Percentiles rank a stretch among this genome's conserved stretches.
These are phyloP conservation scores for Himantopus leucocephalus DNA, from an alignment of 2,113 vertebrate species.

Conservation along the genomic window DNA sequence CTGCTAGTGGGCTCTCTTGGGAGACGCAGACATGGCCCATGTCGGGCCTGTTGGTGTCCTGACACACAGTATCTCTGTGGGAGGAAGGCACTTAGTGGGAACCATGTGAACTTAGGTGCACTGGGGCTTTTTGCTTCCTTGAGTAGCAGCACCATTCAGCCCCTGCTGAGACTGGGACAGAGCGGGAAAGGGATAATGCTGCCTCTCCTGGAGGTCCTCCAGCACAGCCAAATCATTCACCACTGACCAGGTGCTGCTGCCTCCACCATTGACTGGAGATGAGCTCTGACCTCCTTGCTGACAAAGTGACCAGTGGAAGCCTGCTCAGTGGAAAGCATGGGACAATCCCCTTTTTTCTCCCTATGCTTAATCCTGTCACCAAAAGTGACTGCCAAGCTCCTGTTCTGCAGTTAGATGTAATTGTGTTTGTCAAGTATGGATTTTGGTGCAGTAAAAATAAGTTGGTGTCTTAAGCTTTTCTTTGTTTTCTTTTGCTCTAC, in stretches of 20 bases:
- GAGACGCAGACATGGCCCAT: not conserved
- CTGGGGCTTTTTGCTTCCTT: not conserved
- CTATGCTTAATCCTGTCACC: not conserved
- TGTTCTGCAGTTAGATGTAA: not conserved
- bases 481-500: not conserved
- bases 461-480: not conserved
- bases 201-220: not conserved
- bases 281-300: not conserved
- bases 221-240: not conserved
- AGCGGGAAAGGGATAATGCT: not conserved
- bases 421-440: not conserved
- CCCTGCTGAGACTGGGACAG: not conserved
- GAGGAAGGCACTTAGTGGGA: accelerated
- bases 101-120: accelerated
- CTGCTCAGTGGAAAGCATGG: not conserved
- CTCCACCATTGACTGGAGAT: accelerated
- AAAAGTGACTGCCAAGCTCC: not conserved
- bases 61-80: not conserved
- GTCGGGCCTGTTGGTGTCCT: not conserved
- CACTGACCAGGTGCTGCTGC: not conserved
- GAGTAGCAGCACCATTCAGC: not conserved
- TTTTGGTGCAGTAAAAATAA: not conserved
- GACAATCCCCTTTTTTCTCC: not conserved
- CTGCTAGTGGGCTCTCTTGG: not conserved
- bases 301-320: not conserved